Conservation (phyloP, 2,113 vertebrate species). For the Panurus biarmicus region DNA sequence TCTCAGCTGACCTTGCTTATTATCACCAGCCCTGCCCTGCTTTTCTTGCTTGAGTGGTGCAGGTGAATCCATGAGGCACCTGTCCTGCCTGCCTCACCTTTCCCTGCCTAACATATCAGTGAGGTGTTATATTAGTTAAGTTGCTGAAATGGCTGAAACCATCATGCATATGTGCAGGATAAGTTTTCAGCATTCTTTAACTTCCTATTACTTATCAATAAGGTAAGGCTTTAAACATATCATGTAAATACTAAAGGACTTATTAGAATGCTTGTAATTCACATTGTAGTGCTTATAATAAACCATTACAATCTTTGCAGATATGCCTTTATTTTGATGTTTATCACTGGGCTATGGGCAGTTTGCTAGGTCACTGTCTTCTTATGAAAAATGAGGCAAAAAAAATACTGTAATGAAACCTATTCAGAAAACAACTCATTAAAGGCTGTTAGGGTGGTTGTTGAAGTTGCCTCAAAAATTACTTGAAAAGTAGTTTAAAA, state of each 20-base stretch:
- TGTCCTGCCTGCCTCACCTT: not conserved
- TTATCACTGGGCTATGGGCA: not conserved
- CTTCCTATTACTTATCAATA: not conserved
- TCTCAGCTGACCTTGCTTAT: not conserved
- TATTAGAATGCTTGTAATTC: not conserved
- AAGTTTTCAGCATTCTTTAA: not conserved
- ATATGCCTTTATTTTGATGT: not conserved
- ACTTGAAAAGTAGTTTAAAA: not conserved
- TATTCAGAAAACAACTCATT: not conserved
- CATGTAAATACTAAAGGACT: not conserved
- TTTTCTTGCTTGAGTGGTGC: not conserved
- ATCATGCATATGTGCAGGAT: not conserved
- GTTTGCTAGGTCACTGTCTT: not conserved
- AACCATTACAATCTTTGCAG: not conserved
- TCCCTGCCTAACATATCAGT: not conserved
- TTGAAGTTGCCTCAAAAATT: not conserved
- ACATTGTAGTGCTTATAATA: not conserved
- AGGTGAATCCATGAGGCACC: not conserved
- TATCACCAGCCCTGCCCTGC: not conserved
- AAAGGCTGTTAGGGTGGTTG: not conserved
- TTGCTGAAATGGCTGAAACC: not conserved
- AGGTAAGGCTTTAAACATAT: not conserved
- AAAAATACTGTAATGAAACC: not conserved
- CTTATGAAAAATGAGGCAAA: not conserved
- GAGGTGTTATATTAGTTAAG: not conserved